Conservation (phyloP, 2,888 invertebrate species). For the Cistogaster globosa region DNA sequence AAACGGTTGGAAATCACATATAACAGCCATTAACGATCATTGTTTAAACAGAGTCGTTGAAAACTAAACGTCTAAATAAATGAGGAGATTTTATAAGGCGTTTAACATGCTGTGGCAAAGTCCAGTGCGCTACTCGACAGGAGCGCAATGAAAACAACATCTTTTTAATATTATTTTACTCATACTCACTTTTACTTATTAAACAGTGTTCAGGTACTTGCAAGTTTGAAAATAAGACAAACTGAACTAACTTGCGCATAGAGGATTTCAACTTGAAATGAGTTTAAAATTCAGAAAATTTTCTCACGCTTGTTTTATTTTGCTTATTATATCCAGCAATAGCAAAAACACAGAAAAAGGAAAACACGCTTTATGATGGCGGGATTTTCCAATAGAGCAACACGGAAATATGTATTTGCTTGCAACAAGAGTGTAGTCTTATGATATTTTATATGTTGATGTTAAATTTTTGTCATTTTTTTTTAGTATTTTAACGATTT, state of each 20-base stretch:
- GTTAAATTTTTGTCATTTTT: conserved; percentile 48
- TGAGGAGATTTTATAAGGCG: conserved; percentile 61
- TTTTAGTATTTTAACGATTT: conserved; percentile 3
- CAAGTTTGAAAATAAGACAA: conserved; percentile 18
- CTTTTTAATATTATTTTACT: conserved; percentile 30
- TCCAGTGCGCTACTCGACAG: conserved; percentile 73
- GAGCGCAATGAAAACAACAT: conserved; percentile 71
- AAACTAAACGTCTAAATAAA: conserved; percentile 21
- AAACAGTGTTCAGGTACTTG: conserved; percentile 1
- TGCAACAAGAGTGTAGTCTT: conserved; percentile 5
- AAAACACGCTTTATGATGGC: conserved; percentile 52
- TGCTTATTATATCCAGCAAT: background rate
- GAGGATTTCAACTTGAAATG: conserved; percentile 49
- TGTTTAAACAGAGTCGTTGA: conserved; percentile 52
- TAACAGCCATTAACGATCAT: conserved; percentile 72
- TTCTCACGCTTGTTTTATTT: conserved; percentile 77
- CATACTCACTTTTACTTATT: background rate
- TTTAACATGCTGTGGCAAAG: conserved; percentile 66
- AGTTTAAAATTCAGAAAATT: conserved; percentile 47
- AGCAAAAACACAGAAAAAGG: conserved; percentile 7
- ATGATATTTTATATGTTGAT: conserved; percentile 57
- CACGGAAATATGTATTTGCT: conserved; percentile 52
- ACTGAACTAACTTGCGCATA: background rate
- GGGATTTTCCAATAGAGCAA: conserved; percentile 73
- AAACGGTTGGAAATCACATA: conserved; percentile 67